Base-by-base conservation (phyloP, 2,113 vertebrate genomes). In the Leptosomus discolor region DNA sequence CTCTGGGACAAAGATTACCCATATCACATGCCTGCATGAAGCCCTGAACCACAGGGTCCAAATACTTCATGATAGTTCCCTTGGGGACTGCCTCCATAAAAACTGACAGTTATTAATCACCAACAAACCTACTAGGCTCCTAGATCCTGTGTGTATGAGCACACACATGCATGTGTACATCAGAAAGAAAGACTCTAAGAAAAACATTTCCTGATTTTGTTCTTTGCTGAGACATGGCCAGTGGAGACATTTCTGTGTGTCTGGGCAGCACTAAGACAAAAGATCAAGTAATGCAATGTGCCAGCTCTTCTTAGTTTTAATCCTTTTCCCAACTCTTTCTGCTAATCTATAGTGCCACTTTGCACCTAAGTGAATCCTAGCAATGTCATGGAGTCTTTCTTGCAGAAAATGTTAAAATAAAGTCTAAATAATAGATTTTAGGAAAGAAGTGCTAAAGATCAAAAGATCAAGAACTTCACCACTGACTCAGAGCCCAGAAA, bases 391-490 rank as follows among this genome's bases (percentile, higher is more conserved):
- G 34, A 75, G 57, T 18, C 69, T 48, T 91, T 91, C 54, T 86
- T 70, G 73, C 60, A 96, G 64, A 70, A 94, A 91, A 87, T 8
- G 5, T 53, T 45, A n/a, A 67, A 81, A 78, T 57, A 36, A 81
- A 85, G 36, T 46, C 74, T 57, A 50, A 79, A 84, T 27, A 26
- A 50, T 0, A 57, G 18, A 71, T 30, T 69, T 76, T 54, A 76
- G 48, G 57, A 75, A 73, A 8, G 8, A 82, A 92, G 46, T 51
- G 19, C 29, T 67, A 36, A 82, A 77, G 53, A 90, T 34, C 20
- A 70, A 58, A 85, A 65, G 56, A 22, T 9, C 54, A 20, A 88
- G 26, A 57, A 51, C 45, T 15, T 26, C 24, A 69, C 17, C 73
- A 34, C 60, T 81, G 68, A 48, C 17, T 84, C 36, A 29, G 27